Percentiles rank a stretch among this genome's conserved stretches.
Evolutionary conservation across 2,888 invertebrate species (phyloP).

Genomic region (Cryptophagus acutangulus): DNA sequence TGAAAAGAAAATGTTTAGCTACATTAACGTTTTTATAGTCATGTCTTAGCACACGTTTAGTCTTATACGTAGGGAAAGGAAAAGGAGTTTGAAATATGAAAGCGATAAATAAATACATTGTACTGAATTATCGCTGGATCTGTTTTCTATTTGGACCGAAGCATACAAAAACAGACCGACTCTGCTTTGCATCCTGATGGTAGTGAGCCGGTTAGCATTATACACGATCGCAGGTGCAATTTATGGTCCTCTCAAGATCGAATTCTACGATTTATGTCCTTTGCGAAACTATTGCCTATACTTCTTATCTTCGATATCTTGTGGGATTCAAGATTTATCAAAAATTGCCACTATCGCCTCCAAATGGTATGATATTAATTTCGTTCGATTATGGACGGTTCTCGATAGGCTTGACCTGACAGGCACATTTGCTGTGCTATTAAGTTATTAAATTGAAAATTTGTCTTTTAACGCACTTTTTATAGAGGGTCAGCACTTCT

Average conservation of each 20-base stretch:
- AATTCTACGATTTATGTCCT: conserved; percentile 48
- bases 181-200: conserved; percentile 41
- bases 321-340: conserved; percentile 46
- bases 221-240: conserved; percentile 48
- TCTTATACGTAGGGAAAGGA: conserved; percentile 15
- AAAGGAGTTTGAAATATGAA: conserved; percentile 34
- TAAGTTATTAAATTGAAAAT: conserved; percentile 19
- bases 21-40: conserved; percentile 14
- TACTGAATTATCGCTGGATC: conserved; percentile 41
- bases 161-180: conserved; percentile 29
- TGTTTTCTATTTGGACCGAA: conserved; percentile 37
- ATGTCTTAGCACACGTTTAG: no score
- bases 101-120: conserved; percentile 43
- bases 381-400: conserved; percentile 34
- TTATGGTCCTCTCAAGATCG: conserved; percentile 49
- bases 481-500: no score
- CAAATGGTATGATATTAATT: conserved; percentile 45
- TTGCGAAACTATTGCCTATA: conserved; percentile 48
- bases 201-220: conserved; percentile 41
- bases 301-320: conserved; percentile 46
- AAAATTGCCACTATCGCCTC: conserved; percentile 40
- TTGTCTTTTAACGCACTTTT: conserved; percentile 10
- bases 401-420: conserved; percentile 23
- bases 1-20: no score
- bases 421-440: conserved; percentile 23